Base-by-base conservation (phyloP, 2,888 invertebrate genomes). In the Anaspis maculata region DNA sequence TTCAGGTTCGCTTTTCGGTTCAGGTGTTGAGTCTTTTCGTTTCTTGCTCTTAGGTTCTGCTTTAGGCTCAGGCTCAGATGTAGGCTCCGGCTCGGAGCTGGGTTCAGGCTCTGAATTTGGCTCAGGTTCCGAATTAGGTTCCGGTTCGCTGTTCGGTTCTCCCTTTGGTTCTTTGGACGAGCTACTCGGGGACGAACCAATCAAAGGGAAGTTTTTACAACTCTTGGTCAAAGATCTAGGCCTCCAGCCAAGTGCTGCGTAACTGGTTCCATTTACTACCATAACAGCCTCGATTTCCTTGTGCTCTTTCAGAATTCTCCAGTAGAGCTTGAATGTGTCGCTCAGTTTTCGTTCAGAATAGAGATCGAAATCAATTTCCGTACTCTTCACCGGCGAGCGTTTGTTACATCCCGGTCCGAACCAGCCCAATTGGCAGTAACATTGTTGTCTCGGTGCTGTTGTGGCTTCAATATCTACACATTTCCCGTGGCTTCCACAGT, bases 221-320 rank as follows among this genome's bases (percentile, higher is more conserved):
- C 75, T 72, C 12, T 83, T 77, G 0, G 81, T 84, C 33, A 87
- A 54, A 6, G 74, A 73, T 23, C 70, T 72, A 0, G 95, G 91
- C 33, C 94, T 72, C 94, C 95, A 96, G n/a, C 96, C 96, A 3
- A 96, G 49, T 4, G 82, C 90, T 3, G 80, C 82, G 69, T 90
- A 96, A 9, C 89, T 85, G 1, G 84, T 83, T 2, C 89, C 80
- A 48, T 91, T 89, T n/a, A 85, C 89, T 27, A 83, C 76, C 66
- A 94, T 75, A 0, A 92, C 77, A 13, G 91, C 72, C 62, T 95
- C 95, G 14, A 95, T 70, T 66, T 95, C 94, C n/a, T 76, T 75
- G 16, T 79, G 77, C 39, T 88, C 86, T 52, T 80, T 77, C 26
- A 94, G 58, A 23, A 94, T 74, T 30, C 85, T 73, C 90, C 92